Evolutionary conservation across 2,113 vertebrate genomes (phyloP).

Genomic region (Camelus dromedarius): DNA sequence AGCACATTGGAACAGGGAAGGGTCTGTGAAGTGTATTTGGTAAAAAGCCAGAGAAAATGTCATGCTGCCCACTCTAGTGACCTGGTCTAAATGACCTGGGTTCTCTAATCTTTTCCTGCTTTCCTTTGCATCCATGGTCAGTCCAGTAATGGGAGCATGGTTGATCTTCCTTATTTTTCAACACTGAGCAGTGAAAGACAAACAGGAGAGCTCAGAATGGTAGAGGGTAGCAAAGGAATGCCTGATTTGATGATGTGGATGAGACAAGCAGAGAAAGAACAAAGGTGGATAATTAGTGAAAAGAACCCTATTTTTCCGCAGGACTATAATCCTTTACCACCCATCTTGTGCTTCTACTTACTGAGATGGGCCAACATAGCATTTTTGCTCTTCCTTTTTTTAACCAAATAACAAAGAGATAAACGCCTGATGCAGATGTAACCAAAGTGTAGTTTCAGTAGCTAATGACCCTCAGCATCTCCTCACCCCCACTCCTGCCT

Average conservation of each 20-base stretch:
- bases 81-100: not conserved
- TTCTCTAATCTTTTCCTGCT: not conserved
- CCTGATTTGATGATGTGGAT: not conserved
- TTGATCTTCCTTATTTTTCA: not conserved
- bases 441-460: not conserved
- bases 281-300: not conserved
- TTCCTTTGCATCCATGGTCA: not conserved
- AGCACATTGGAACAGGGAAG: not conserved
- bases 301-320: not conserved
- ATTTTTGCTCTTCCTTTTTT: not conserved
- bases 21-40: not conserved
- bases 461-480: not conserved
- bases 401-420: conserved; percentile 21
- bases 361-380: not conserved
- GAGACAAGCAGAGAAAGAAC: not conserved
- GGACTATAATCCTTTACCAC: not conserved
- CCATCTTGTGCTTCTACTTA: not conserved
- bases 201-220: not conserved
- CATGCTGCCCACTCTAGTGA: not conserved
- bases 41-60: not conserved
- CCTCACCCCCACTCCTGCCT: not conserved
- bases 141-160: not conserved
- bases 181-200: not conserved
- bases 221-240: not conserved
- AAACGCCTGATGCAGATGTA: not conserved